phyloP scores from a whole-genome alignment of 2,113 vertebrate genomes.

The Pedetes capensis region DNA sequence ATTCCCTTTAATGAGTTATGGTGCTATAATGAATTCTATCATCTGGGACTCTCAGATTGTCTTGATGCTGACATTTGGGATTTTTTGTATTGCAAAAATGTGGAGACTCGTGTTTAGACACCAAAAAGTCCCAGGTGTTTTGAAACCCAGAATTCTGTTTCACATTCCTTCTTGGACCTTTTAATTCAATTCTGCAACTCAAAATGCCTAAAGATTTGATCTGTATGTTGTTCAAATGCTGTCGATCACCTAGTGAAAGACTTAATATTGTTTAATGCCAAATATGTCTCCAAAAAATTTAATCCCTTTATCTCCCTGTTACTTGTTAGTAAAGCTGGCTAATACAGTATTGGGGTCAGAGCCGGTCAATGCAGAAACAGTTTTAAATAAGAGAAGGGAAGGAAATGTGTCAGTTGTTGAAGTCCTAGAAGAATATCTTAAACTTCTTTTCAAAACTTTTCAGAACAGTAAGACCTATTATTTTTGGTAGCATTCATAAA shows the following conservation, averaged over 20 bases:
- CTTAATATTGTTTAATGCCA: conserved; percentile 77
- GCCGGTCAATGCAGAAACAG: conserved; percentile 49
- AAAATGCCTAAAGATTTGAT: conserved; percentile 66
- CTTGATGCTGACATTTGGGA: conserved; percentile 24
- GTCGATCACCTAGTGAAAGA: conserved; percentile 56
- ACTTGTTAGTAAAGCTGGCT: conserved; percentile 47
- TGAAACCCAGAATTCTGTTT: conserved; percentile 49
- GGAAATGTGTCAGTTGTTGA: conserved; percentile 40
- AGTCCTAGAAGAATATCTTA: conserved; percentile 29
- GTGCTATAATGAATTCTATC: neutral
- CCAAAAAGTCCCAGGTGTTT: conserved; percentile 26
- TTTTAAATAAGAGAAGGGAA: conserved; percentile 53
- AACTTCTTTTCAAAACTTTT: conserved; percentile 40
- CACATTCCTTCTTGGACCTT: conserved; percentile 37
- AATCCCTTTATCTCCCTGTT: conserved; percentile 73
- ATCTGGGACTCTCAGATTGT: neutral
- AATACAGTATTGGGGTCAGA: conserved; percentile 61
- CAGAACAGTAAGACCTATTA: neutral
- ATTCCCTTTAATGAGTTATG: conserved; percentile 24
- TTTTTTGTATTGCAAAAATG: conserved; percentile 18
- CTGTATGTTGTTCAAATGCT: conserved; percentile 67
- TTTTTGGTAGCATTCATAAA: neutral
- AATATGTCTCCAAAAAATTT: conserved; percentile 73
- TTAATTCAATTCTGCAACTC: conserved; percentile 64
- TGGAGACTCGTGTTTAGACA: conserved; percentile 9